Evolutionary conservation across 2,797 vertebrate species (phyloP).

Genomic region (Borostomias antarcticus): DNA sequence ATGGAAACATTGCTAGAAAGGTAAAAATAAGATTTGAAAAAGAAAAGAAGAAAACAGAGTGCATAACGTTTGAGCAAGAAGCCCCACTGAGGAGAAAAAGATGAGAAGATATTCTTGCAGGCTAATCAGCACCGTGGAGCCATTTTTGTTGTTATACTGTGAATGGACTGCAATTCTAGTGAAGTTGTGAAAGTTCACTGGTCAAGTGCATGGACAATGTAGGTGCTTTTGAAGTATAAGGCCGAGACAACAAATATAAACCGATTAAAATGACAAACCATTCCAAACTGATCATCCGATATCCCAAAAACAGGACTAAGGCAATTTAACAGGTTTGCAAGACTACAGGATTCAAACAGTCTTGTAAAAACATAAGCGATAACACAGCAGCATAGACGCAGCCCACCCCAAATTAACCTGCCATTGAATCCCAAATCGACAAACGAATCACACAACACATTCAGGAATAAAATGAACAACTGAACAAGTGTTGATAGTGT

Average conservation of each 20-base stretch:
- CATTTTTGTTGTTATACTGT: not conserved
- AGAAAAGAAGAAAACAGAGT: conserved; percentile 35
- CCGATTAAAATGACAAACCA: conserved; percentile 27
- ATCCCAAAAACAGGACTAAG: conserved; percentile 43
- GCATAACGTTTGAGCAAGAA: conserved; percentile 24
- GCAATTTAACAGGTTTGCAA: conserved; percentile 29
- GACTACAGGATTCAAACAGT: conserved; percentile 44
- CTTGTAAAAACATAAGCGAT: conserved; percentile 31
- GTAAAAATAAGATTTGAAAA: conserved; percentile 38
- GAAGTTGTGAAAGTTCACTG: conserved; percentile 33
- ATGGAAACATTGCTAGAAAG: conserved; percentile 47
- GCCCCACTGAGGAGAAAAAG: not conserved
- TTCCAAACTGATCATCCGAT: conserved; percentile 57
- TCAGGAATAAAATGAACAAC: conserved; percentile 44
- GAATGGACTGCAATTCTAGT: conserved; percentile 17
- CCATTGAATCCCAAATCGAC: conserved; percentile 30
- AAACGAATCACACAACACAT: conserved; percentile 53
- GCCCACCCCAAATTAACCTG: not conserved
- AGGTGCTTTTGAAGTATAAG: conserved; percentile 31
- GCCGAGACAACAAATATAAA: conserved; percentile 47
- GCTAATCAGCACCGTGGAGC: too few relatives aligned
- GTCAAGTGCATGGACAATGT: conserved; percentile 36
- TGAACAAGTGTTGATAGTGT: conserved; percentile 32
- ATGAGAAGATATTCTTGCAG: not conserved
- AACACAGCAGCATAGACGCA: conserved; percentile 56